These are phyloP conservation scores for Ranitomeya variabilis DNA, from an alignment of 2,113 vertebrate species.

Conservation along the genomic window DNA sequence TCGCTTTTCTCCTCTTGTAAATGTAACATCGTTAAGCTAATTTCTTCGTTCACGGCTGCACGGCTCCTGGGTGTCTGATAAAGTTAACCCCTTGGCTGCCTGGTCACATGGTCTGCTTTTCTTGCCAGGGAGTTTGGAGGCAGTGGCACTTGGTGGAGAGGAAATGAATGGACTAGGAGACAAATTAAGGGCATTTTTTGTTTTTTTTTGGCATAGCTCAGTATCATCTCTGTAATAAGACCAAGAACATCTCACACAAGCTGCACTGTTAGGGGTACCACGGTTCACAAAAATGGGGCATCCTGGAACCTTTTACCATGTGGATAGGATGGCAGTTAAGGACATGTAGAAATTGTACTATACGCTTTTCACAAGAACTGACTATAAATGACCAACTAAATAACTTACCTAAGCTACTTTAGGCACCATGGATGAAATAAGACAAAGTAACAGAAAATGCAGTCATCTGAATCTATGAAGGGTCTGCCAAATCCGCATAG, in stretches of 20 bases:
- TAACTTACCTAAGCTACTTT: neutral
- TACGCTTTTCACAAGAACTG: neutral
- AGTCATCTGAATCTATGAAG: too few species aligned
- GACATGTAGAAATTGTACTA: neutral
- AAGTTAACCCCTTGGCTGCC: conserved; percentile 79
- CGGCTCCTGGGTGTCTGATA: conserved; percentile 76
- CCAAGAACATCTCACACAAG: neutral
- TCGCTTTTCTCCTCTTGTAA: conserved; percentile 88
- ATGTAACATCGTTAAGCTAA: conserved; percentile 89
- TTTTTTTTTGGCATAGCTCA: neutral
- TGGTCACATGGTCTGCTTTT: conserved; percentile 23
- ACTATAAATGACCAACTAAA: neutral
- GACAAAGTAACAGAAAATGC: too few species aligned
- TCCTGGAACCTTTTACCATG: too few species aligned
- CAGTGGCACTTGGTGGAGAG: neutral
- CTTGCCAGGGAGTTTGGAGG: neutral
- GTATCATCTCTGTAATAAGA: neutral
- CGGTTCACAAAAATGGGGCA: neutral
- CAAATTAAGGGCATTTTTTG: neutral
- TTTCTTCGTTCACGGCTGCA: conserved; percentile 81
- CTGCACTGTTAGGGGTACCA: neutral
- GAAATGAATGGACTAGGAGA: neutral
- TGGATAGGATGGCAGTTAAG: neutral
- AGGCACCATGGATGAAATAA: neutral
- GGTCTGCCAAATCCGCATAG: too few species aligned